These are phyloP conservation scores for Calidris pygmaea DNA, from an alignment of 2,113 vertebrate species.

Conservation along the genomic window DNA sequence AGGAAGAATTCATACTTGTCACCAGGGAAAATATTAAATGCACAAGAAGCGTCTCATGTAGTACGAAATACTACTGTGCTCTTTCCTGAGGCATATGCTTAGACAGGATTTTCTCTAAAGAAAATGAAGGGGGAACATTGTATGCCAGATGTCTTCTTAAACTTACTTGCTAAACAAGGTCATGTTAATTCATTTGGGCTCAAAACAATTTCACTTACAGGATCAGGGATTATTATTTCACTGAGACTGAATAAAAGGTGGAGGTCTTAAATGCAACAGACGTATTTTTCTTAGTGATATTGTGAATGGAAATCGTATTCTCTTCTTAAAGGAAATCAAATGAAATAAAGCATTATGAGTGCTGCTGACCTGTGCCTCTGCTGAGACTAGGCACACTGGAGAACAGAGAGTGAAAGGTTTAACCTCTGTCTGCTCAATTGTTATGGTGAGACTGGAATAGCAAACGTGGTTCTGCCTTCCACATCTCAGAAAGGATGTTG, in stretches of 20 bases:
- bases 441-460: background rate
- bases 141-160: background rate
- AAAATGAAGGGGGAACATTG: background rate
- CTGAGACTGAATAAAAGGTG: background rate
- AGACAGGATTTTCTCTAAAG: background rate
- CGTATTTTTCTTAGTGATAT: background rate
- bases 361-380: background rate
- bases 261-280: background rate
- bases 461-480: background rate
- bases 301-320: background rate
- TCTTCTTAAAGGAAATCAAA: background rate
- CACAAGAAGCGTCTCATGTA: background rate
- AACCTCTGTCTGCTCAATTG: background rate
- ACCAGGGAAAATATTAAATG: background rate
- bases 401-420: background rate
- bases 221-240: background rate
- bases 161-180: background rate
- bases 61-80: background rate
- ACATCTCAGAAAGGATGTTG: background rate
- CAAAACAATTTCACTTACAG: background rate
- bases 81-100: background rate
- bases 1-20: background rate
- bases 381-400: background rate
- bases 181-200: background rate
- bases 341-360: background rate